Percentiles rank a stretch among this genome's conserved stretches.
Evolutionary conservation across 35 echinoderm and acorn worm genomes (phyloP).

Genomic region (Ophiothrix spiculata): DNA sequence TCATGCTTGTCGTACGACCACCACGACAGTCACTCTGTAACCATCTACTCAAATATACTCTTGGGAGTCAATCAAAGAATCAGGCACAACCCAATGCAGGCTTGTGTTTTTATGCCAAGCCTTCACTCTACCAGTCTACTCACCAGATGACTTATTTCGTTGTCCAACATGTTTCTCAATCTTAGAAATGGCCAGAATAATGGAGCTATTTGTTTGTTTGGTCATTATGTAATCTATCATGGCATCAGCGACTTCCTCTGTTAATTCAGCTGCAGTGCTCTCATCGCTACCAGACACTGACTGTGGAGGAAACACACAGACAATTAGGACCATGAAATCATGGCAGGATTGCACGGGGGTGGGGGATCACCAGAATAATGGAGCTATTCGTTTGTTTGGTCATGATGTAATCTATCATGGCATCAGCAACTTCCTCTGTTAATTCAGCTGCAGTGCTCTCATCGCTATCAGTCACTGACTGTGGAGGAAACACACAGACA

Average conservation of each 20-base stretch:
- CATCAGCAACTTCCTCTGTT: constrained; percentile 20
- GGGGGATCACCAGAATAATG: constrained; percentile 25
- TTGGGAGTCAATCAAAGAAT: too few relatives aligned
- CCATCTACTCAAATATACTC: too few relatives aligned
- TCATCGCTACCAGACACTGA: not conserved
- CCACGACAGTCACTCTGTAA: too few relatives aligned
- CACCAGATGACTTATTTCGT: not conserved
- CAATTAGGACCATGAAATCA: too few relatives aligned
- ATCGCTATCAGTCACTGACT: not conserved
- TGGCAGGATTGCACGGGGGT: too few relatives aligned
- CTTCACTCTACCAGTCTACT: not conserved
- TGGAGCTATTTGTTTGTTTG: constrained; percentile 9
- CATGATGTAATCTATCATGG: constrained; percentile 9
- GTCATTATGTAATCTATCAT: constrained; percentile 3
- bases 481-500: too few relatives aligned
- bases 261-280: not conserved
- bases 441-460: not conserved
- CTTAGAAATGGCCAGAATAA: constrained; percentile 10
- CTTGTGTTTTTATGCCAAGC: too few relatives aligned
- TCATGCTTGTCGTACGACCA: too few relatives aligned
- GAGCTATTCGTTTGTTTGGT: constrained; percentile 5
- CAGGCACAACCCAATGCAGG: too few relatives aligned
- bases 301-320: not conserved
- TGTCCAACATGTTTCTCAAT: not conserved
- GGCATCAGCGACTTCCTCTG: constrained; percentile 23